Percentiles rank a stretch among this genome's conserved stretches.
phyloP scores from a whole-genome alignment of 2,797 vertebrate species.

The Chiropotes sagulatus region DNA sequence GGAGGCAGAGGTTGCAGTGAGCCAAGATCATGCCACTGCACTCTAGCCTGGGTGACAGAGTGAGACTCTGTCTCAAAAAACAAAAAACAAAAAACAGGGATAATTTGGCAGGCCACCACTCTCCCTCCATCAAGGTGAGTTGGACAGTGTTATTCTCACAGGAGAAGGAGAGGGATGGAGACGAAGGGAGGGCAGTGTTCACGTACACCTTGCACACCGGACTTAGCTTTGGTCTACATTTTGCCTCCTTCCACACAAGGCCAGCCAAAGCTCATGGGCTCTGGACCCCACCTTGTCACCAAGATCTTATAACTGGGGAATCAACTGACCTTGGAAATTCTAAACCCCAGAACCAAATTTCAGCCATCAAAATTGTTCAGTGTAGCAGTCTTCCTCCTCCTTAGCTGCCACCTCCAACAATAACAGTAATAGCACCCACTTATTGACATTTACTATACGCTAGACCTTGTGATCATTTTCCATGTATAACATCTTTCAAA shows the following conservation, averaged over 20 bases:
- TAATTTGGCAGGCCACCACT: background rate
- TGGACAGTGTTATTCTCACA: background rate
- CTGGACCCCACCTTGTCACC: background rate
- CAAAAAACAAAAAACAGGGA: background rate
- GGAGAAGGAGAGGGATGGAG: background rate
- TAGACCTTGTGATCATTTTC: background rate
- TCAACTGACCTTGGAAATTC: background rate
- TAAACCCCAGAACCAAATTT: background rate
- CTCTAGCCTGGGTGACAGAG: no score
- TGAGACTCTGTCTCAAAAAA: no score
- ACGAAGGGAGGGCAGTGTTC: background rate
- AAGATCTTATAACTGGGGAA: background rate
- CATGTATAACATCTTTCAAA: accelerated
- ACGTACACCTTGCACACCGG: background rate
- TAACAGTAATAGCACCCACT: accelerated
- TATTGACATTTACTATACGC: background rate
- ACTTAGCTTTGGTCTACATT: background rate
- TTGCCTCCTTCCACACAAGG: background rate
- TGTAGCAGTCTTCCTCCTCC: background rate
- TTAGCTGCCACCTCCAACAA: background rate
- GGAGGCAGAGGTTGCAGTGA: no score
- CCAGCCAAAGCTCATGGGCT: background rate
- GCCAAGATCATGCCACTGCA: no score
- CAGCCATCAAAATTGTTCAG: no score
- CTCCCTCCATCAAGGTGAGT: background rate